Evolutionary conservation across 2,888 invertebrate species (phyloP), one percentile per base, ranked within the genome.

Genomic region (Drosophila cognata): DNA sequence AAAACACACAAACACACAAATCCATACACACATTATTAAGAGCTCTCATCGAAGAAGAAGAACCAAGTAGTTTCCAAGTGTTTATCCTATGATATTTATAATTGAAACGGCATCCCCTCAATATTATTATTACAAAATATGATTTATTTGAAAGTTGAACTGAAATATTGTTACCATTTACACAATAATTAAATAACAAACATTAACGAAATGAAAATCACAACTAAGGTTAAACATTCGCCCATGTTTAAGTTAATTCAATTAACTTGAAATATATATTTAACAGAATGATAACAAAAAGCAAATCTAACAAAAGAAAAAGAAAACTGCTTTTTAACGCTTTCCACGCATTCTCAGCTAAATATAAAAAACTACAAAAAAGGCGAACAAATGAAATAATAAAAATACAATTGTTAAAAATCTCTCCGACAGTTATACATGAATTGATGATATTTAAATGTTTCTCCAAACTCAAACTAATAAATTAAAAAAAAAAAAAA

Each of bases 181-280:
- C 74, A 72, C 58, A 67, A 71, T 65, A 72, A 51, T 66, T 65
- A 21, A 67, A 74, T 68, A 68, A 61, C 38, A 38, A 63, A 38
- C 18, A 25, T 61, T 55, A 33, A 53, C 43, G 50, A 51, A 59
- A 60, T 35, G 29, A 33, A 69, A 71, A 57, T 50, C 43, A 43
- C 29, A 69, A 72, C 71, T 74, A 67, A 73, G 81, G 81, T 83
- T 79, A 59, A 71, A 36, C 58, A 72, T 70, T 79, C 77, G 56
- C 68, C 87, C 74, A 70, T 70, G 53, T 73, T 76, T 77, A 60
- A 90, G 90, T 88, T 88, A 90, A 90, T 88, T 53, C 29, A 90
- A 90, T 90, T 88, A 80, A 88, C 89, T 82, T 72, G 33, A 74
- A 53, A 61, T 64, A 57, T 66, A 67, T 66, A 52, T 63, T 29